Conservation (phyloP, 2,113 vertebrate species). For the Fulmarus glacialis region DNA sequence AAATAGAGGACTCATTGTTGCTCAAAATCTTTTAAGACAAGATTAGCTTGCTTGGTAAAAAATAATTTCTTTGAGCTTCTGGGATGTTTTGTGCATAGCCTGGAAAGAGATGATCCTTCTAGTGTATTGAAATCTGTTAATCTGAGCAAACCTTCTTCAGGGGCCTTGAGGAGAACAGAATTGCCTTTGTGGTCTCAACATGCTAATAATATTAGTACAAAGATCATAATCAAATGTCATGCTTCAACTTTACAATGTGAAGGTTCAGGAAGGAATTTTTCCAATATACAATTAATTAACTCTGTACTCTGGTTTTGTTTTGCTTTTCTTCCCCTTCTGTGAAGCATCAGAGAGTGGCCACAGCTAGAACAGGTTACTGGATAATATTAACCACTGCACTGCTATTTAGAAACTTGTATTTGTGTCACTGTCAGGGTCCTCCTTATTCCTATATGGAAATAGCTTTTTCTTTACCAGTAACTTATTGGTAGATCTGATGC, state of each 20-base stretch:
- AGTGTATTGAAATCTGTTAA: not conserved
- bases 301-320: not conserved
- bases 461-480: not conserved
- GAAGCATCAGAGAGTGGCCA: not conserved
- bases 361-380: not conserved
- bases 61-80: slow-evolving; percentile 21
- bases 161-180: slow-evolving; percentile 8
- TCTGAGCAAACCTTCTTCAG: slow-evolving; percentile 22
- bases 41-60: slow-evolving; percentile 4
- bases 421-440: not conserved
- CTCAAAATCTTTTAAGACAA: not conserved
- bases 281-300: not conserved
- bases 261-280: not conserved
- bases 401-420: not conserved
- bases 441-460: not conserved
- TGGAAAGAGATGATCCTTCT: slow-evolving; percentile 34
- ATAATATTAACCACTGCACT: not conserved
- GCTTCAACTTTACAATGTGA: not conserved
- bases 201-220: not conserved
- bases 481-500: not conserved
- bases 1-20: not conserved
- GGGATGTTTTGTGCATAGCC: not conserved
- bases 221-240: slow-evolving; percentile 29
- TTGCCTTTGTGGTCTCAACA: slow-evolving; percentile 34
- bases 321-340: not conserved